Percentiles rank a stretch among this genome's conserved stretches.
phyloP scores from a whole-genome alignment of 2,797 vertebrate species.

The Girardinus metallicus region DNA sequence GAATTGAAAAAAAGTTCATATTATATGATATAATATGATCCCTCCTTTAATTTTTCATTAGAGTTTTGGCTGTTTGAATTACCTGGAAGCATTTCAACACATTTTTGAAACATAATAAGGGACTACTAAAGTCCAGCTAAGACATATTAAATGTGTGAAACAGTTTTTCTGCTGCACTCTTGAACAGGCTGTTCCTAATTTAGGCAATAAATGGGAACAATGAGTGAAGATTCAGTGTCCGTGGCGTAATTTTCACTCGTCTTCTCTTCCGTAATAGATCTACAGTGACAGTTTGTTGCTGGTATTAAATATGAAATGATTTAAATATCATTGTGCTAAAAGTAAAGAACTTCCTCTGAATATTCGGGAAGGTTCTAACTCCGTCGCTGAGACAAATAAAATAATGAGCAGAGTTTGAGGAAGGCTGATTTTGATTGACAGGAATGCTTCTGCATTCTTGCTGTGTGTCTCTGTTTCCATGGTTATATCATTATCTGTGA shows the following conservation, averaged over 20 bases:
- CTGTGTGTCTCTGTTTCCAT: conserved; percentile 75
- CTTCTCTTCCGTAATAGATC: not conserved
- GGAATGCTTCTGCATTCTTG: conserved; percentile 54
- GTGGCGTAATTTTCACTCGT: not conserved
- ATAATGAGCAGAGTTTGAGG: conserved; percentile 47
- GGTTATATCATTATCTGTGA: conserved; percentile 73
- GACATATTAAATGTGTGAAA: not conserved
- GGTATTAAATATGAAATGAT: not conserved
- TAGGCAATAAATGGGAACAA: not conserved
- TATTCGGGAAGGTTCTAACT: conserved; percentile 20
- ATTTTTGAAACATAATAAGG: not conserved
- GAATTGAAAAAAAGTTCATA: not conserved
- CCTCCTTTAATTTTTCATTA: not conserved
- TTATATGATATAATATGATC: not conserved
- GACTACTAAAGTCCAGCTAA: not conserved
- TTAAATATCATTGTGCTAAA: not conserved
- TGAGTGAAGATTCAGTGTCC: not conserved
- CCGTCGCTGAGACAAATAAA: conserved; percentile 32
- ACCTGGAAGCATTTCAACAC: not conserved
- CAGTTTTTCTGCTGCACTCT: not conserved
- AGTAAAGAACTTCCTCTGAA: conserved; percentile 8
- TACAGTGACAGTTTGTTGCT: not conserved
- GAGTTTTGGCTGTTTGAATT: not conserved
- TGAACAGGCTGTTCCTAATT: not conserved
- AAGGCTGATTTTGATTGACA: conserved; percentile 56